Evolutionary conservation across 2,113 vertebrate species (phyloP).

Genomic region (Centropristis striata): DNA sequence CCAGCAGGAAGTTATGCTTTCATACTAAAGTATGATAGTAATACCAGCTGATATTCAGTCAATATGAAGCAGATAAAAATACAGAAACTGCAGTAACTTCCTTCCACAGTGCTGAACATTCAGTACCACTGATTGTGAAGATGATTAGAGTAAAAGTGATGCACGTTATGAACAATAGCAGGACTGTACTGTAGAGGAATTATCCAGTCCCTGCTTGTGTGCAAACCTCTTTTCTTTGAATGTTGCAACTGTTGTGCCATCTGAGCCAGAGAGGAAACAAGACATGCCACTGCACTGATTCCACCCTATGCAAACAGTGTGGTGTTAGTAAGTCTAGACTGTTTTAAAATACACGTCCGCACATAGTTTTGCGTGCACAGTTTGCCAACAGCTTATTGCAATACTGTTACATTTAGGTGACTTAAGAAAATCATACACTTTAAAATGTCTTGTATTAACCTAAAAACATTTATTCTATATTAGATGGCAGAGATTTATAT

Average conservation of each 20-base stretch:
- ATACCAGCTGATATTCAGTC: not conserved
- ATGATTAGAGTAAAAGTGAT: not conserved
- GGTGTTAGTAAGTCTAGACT: conserved; percentile 7
- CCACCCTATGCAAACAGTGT: conserved; percentile 28
- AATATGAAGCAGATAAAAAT: conserved; percentile 5
- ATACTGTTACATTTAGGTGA: not conserved
- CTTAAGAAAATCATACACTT: not conserved
- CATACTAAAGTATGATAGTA: not conserved
- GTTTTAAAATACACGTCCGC: not conserved
- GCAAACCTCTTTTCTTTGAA: not conserved
- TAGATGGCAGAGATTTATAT: conserved; percentile 22
- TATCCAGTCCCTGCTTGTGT: not conserved
- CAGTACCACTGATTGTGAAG: conserved; percentile 8
- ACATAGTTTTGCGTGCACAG: not conserved
- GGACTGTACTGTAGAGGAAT: not conserved
- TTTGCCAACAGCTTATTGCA: not conserved
- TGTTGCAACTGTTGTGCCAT: conserved; percentile 46
- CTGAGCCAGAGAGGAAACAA: conserved; percentile 29
- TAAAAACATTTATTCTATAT: not conserved
- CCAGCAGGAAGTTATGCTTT: not conserved
- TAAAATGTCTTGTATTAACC: not conserved
- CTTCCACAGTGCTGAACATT: conserved; percentile 20
- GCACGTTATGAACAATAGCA: not conserved
- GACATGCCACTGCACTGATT: conserved; percentile 15
- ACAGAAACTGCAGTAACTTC: conserved; percentile 52